phyloP scores from a whole-genome alignment of 2,888 invertebrate genomes.

The Bhutanitis thaidina region DNA sequence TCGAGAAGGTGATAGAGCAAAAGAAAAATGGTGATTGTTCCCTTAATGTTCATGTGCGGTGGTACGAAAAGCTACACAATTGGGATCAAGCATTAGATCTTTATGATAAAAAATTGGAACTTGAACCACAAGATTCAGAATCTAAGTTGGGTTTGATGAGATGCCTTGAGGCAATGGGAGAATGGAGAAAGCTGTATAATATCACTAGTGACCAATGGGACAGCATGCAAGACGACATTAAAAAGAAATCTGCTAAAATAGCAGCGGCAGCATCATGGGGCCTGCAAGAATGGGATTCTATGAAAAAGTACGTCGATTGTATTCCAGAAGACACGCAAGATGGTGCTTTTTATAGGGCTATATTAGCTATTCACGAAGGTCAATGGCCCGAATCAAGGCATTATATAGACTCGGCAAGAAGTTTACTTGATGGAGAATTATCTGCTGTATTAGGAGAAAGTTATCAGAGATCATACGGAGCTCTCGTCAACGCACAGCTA shows the following conservation, averaged over 20 bases:
- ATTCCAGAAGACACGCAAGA: constrained; percentile 96
- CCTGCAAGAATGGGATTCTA: constrained; percentile 94
- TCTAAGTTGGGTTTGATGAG: constrained; percentile 97
- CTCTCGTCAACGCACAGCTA: constrained; percentile 98
- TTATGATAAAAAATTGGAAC: constrained; percentile 88
- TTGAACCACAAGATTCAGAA: constrained; percentile 85
- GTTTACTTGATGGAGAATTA: constrained; percentile 95
- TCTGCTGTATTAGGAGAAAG: constrained; percentile 98
- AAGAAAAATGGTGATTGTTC: constrained; percentile 83
- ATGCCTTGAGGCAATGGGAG: constrained; percentile 96
- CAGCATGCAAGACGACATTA: constrained; percentile 70
- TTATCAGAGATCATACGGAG: constrained; percentile 95
- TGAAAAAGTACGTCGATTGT: constrained; percentile 93
- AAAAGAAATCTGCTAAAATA: constrained; percentile 88
- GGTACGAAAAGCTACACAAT: constrained; percentile 99
- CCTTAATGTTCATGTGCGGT: constrained; percentile 84
- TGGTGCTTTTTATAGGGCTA: constrained; percentile 96
- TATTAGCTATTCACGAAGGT: constrained; percentile 91
- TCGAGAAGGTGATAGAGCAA: constrained; percentile 92
- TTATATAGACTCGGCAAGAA: constrained; percentile 94
- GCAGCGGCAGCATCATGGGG: constrained; percentile 98
- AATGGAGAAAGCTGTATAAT: constrained; percentile 94
- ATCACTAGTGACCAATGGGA: constrained; percentile 84
- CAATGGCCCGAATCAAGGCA: constrained; percentile 86
- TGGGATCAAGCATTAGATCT: constrained; percentile 97